Conservation (phyloP, 2,113 vertebrate genomes). For the Megaptera novaeangliae region DNA sequence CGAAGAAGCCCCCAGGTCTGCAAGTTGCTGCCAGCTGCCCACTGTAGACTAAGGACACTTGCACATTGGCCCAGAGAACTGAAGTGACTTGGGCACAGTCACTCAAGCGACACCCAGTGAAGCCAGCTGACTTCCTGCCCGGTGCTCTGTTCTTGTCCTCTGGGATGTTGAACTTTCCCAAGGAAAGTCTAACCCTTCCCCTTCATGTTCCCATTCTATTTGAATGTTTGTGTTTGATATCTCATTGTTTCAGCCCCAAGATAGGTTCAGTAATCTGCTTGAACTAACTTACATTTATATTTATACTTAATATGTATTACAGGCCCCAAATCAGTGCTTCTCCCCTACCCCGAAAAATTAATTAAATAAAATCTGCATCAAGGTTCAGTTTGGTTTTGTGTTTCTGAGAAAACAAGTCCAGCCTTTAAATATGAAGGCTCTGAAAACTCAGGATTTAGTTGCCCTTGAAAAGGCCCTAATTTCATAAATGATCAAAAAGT, state of each 20-base stretch:
- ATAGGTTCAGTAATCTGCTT: neutral
- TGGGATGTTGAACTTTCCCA: neutral
- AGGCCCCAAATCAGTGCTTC: neutral
- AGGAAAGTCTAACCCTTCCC: neutral
- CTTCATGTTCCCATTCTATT: neutral
- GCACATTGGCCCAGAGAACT: neutral
- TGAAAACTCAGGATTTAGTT: constrained; percentile 44
- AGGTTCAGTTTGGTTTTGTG: neutral
- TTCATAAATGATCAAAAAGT: constrained; percentile 51
- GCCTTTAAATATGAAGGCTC: neutral
- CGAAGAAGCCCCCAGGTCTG: neutral
- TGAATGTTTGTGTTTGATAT: neutral
- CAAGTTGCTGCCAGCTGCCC: neutral
- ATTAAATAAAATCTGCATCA: neutral
- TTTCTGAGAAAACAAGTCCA: neutral
- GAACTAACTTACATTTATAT: neutral
- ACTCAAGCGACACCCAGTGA: no score
- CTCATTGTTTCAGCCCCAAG: neutral
- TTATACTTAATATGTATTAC: neutral
- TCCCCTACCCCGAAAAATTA: neutral
- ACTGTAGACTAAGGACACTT: neutral
- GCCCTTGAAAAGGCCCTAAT: constrained; percentile 49
- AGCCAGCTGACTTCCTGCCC: neutral
- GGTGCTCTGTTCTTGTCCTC: fast-evolving
- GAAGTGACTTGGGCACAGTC: neutral